Evolutionary conservation across 2,113 vertebrate genomes (phyloP), one percentile per base, ranked within the genome.

Genomic region (Cariama cristata): DNA sequence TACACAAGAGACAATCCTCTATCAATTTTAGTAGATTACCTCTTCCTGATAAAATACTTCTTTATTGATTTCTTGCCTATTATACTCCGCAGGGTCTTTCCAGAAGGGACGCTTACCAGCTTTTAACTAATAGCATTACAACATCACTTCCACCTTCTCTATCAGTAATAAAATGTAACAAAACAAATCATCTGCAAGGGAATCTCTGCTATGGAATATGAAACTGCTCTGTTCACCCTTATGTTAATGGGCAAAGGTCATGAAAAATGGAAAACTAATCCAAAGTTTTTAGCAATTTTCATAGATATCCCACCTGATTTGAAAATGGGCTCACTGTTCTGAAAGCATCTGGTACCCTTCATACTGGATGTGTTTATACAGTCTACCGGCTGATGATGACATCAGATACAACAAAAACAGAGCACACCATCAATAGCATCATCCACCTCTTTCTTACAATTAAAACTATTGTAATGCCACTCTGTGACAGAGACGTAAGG

Each of bases 41-140:
- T 88, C 82, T 94, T 97, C 86, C 71, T 83, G 74, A 88, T 88
- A 92, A 86, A 80, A 77, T 47, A 59, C 44, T 76, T 83, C 74
- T 86, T 27, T 58, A 88, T 94, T 93, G 90, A 95, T 88, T 96
- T 93, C 71, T 88, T 95, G 50, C 71, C 75, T 58, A 58, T 74
- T 83, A 60, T 92, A 69, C 16, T 88, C 92, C 50, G 42, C 30
- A 49, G 42, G n/a, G 72, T 44, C 47, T 71, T 94, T 93, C 59
- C 71, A 80, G 47, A 71, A 76, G 16, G 23, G 40, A 79, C 81
- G 44, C 38, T 79, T 76, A 84, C 50, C 21, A 73, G 79, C 90
- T 88, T 93, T 94, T 86, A 88, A 83, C 90, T 95, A 90, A 95
- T 49, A 81, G 40, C 79, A 81, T 80, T 79, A 63, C 27, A 81